These are phyloP conservation scores for Acrocephalus kingi DNA, from an alignment of 2,113 vertebrate species.

Conservation along the genomic window DNA sequence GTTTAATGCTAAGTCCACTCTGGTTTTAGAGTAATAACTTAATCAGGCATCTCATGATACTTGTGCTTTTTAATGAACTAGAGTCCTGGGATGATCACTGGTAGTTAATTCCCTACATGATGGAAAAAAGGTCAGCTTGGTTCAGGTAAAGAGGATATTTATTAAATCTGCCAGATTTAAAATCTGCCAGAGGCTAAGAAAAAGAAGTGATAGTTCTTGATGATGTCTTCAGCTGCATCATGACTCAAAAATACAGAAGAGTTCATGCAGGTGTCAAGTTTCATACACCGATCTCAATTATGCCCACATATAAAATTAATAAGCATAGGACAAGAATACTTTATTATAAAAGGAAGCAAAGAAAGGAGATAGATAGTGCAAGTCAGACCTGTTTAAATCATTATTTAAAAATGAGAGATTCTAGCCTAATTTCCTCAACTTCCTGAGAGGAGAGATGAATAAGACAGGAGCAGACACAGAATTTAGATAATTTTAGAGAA, in stretches of 20 bases:
- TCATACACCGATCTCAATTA: slow-evolving; percentile 14
- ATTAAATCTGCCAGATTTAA: background rate
- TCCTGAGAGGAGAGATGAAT: background rate
- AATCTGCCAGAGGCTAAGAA: background rate
- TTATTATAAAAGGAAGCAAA: slow-evolving; percentile 23
- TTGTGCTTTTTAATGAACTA: background rate
- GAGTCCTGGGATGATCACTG: background rate
- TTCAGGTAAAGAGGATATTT: background rate
- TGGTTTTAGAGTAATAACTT: background rate
- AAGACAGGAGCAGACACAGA: background rate
- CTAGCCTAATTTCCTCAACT: background rate
- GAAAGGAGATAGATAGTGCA: background rate
- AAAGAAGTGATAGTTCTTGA: background rate
- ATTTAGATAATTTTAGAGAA: background rate
- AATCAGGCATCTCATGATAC: background rate
- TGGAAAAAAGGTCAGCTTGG: background rate
- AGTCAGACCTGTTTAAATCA: background rate
- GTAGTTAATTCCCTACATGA: background rate
- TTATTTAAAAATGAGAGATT: background rate
- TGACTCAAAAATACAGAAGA: background rate
- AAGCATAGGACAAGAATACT: background rate
- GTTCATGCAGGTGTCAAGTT: background rate
- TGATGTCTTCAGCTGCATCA: background rate
- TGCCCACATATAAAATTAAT: slow-evolving; percentile 30
- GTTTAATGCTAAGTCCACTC: background rate